Percentiles rank a stretch among this genome's conserved stretches.
Evolutionary conservation across 92 coral and sea anemone genomes (phyloP).

Genomic region (Phenganax stokvisi): DNA sequence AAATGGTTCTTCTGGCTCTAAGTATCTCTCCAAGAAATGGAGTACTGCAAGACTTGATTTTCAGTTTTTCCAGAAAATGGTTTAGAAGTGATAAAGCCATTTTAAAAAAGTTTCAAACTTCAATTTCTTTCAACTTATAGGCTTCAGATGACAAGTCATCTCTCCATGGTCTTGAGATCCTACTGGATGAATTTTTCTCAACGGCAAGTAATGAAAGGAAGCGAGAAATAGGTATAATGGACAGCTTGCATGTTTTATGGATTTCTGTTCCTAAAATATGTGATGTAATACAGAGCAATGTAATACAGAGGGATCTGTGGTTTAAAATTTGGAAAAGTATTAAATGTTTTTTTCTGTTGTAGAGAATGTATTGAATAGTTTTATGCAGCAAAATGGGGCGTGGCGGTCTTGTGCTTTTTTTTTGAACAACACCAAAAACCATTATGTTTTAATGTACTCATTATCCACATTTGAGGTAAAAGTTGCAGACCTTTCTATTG

Average conservation of each 20-base stretch:
- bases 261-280: neutral
- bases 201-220: slow-evolving; percentile 76
- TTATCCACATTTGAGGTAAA: slow-evolving; percentile 97
- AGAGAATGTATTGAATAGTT: slow-evolving; percentile 88
- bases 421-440: slow-evolving; percentile 73
- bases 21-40: no score
- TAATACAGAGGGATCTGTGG: no score
- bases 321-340: neutral
- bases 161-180: slow-evolving; percentile 72
- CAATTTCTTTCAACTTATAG: slow-evolving; percentile 33
- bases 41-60: no score
- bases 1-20: neutral
- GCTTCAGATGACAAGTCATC: slow-evolving; percentile 84
- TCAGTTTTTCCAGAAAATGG: no score
- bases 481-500: neutral
- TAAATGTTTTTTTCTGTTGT: neutral
- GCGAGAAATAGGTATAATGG: slow-evolving; percentile 81
- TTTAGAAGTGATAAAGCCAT: neutral
- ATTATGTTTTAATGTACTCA: slow-evolving; percentile 87
- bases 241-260: neutral
- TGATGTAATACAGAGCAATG: no score
- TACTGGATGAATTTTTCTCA: slow-evolving; percentile 90
- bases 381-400: slow-evolving; percentile 92
- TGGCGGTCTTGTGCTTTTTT: slow-evolving; percentile 94
- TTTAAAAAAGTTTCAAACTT: neutral